A percentile compares a stretch with the other conserved stretches of the same genome.
phyloP scores from a whole-genome alignment of 2,797 vertebrate species.

The Masticophis lateralis region DNA sequence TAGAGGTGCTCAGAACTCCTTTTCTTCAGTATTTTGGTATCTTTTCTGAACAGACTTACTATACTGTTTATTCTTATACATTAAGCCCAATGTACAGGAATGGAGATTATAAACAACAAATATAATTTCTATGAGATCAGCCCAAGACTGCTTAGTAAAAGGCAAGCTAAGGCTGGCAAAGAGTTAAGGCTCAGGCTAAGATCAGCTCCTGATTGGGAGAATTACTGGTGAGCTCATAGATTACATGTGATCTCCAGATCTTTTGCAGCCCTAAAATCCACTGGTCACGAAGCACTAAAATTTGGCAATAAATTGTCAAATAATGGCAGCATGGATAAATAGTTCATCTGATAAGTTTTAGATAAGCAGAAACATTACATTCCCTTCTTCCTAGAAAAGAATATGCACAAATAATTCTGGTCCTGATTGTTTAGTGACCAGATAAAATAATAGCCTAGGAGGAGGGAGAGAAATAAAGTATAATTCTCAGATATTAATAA shows the following conservation, averaged over 20 bases:
- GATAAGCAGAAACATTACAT: not conserved
- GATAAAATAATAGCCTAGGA: not conserved
- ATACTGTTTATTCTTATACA: not conserved
- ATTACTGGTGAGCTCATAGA: not conserved
- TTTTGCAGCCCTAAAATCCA: not conserved
- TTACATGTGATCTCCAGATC: not conserved
- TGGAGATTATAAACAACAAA: not conserved
- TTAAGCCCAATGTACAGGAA: not conserved
- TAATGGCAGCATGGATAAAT: not conserved
- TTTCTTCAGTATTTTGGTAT: not conserved
- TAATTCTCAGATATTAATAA: not conserved
- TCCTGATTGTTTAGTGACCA: not conserved
- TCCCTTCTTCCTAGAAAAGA: not conserved
- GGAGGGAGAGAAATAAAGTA: not conserved
- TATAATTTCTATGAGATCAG: not conserved
- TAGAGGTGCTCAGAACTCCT: not conserved
- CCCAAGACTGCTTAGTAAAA: not conserved
- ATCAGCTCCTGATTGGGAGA: not conserved
- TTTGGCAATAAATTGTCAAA: not conserved
- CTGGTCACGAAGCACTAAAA: not conserved
- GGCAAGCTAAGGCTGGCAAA: not conserved
- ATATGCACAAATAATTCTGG: not conserved
- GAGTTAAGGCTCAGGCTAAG: not conserved
- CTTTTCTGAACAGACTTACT: not conserved
- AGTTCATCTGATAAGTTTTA: not conserved